These are phyloP conservation scores for Criorhina ranunculi DNA, from an alignment of 2,888 invertebrate genomes.

Conservation along the genomic window DNA sequence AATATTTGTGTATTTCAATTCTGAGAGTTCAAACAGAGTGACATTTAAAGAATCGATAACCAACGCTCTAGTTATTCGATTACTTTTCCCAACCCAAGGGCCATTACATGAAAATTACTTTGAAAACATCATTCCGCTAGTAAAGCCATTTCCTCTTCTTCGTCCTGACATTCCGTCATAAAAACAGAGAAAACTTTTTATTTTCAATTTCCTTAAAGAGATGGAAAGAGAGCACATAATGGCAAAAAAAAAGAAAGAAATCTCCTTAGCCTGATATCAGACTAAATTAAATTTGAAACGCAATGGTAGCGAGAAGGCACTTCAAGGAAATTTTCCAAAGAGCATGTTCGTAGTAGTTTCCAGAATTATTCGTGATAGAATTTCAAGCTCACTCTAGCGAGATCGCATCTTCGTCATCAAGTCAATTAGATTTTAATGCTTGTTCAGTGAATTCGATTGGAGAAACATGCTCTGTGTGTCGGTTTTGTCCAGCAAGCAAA, in stretches of 20 bases:
- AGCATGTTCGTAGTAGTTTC: background rate
- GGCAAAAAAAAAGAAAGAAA: too few relatives aligned
- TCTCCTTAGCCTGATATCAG: constrained; percentile 11
- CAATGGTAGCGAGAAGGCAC: background rate
- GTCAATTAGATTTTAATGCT: constrained; percentile 68
- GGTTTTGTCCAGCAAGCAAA: background rate
- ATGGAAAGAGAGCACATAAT: background rate
- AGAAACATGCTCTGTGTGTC: constrained; percentile 20
- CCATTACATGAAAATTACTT: constrained; percentile 10
- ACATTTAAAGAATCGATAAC: background rate
- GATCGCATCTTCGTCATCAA: constrained; percentile 60
- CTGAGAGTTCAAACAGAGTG: too few relatives aligned
- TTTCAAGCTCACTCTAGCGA: constrained; percentile 14
- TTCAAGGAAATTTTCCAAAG: background rate
- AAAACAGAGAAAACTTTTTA: constrained; percentile 11
- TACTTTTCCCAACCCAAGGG: constrained; percentile 14
- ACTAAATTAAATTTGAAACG: constrained; percentile 38
- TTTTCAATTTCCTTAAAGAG: constrained; percentile 23
- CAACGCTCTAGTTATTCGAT: constrained; percentile 6
- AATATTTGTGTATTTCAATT: too few relatives aligned
- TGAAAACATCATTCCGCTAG: constrained; percentile 12
- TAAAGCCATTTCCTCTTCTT: background rate
- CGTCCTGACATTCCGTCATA: constrained; percentile 9
- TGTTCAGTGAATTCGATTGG: constrained; percentile 54
- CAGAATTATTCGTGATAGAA: background rate